Evolutionary conservation across 1,140 invertebrate genomes (phyloP).

Genomic region (Ephestia elutella): DNA sequence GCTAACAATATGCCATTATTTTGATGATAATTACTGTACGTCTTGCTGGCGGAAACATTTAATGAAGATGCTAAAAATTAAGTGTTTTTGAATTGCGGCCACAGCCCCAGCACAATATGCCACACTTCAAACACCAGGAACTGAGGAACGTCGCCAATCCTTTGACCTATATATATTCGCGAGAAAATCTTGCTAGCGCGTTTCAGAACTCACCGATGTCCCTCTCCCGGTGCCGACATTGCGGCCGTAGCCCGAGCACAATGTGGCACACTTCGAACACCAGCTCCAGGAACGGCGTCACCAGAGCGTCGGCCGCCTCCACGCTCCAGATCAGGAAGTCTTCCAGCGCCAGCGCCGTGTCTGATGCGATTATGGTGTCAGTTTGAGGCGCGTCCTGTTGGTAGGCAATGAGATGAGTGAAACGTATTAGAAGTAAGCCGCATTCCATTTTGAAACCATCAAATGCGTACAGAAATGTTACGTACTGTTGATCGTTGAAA

Average conservation of each 20-base stretch:
- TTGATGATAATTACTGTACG: neutral
- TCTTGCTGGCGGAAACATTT: too few species aligned
- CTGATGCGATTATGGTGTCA: conserved; percentile 32
- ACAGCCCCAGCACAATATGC: conserved; percentile 83
- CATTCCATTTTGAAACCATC: too few species aligned
- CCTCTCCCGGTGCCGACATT: conserved; percentile 85
- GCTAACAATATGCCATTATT: neutral
- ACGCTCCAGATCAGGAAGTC: conserved; percentile 91
- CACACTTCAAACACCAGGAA: too few species aligned
- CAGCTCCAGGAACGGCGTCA: conserved; percentile 83
- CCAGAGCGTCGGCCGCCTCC: conserved; percentile 78
- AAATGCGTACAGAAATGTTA: too few species aligned
- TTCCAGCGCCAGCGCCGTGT: conserved; percentile 76
- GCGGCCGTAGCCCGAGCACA: conserved; percentile 88
- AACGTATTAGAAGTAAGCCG: neutral
- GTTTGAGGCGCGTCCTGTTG: conserved; percentile 15
- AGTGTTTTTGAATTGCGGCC: conserved; percentile 80
- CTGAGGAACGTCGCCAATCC: too few species aligned
- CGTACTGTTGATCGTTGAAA: too few species aligned
- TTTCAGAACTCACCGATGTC: conserved; percentile 76
- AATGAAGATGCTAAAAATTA: too few species aligned
- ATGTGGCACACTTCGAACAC: conserved; percentile 92
- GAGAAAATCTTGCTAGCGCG: too few species aligned
- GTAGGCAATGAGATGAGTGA: neutral
- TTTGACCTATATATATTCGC: too few species aligned